Evolutionary conservation across 2,888 invertebrate species (phyloP).

Genomic region (Dicyrtoma fusca): DNA sequence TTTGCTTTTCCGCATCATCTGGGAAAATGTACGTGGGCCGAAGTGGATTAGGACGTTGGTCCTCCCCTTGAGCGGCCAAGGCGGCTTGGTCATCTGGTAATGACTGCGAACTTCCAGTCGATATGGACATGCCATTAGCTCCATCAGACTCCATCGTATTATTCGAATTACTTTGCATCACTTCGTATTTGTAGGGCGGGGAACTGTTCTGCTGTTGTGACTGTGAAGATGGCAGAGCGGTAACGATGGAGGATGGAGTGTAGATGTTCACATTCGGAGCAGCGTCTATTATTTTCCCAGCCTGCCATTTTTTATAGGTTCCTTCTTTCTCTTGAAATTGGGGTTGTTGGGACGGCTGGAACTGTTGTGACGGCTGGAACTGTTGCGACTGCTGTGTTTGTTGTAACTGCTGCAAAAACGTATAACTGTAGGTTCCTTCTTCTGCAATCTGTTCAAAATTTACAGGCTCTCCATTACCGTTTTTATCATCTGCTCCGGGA

Average conservation of each 20-base stretch:
- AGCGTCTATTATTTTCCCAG: not conserved
- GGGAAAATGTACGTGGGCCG: constrained; percentile 6
- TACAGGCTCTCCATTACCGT: not conserved
- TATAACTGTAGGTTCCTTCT: constrained; percentile 14
- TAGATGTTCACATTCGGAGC: too few relatives aligned
- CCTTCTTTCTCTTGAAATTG: not conserved
- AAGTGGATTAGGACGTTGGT: not conserved
- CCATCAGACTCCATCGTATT: not conserved
- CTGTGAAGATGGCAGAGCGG: too few relatives aligned
- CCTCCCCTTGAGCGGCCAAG: not conserved
- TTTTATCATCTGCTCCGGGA: not conserved
- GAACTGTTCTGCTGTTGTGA: not conserved
- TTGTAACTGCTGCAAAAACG: constrained; percentile 12
- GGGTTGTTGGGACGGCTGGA: not conserved
- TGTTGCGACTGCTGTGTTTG: not conserved
- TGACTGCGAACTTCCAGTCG: constrained; percentile 8
- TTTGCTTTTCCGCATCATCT: constrained; percentile 27
- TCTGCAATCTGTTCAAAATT: constrained; percentile 6
- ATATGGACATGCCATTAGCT: not conserved
- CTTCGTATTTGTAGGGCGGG: constrained; percentile 8
- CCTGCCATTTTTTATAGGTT: not conserved
- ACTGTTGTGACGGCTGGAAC: not conserved
- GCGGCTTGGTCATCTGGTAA: not conserved
- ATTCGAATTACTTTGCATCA: not conserved
- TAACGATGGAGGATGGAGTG: too few relatives aligned